Conservation (phyloP, 2,888 invertebrate species). For the Crioceris asparagi region DNA sequence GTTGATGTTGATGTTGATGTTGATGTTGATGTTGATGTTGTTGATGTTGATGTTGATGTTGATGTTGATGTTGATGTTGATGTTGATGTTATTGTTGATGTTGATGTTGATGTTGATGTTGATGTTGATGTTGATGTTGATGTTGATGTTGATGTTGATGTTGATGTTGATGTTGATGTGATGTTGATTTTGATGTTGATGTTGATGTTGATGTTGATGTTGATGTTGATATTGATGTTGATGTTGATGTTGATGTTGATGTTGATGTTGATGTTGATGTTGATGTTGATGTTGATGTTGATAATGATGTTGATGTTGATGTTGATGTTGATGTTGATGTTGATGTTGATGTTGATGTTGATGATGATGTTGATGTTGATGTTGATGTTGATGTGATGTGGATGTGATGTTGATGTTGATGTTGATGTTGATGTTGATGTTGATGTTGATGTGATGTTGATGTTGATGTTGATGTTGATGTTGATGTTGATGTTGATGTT, state of each 20-base stretch:
- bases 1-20: slow-evolving; percentile 1
- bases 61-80: slow-evolving; percentile 1
- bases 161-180: slow-evolving; percentile 1
- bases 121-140: slow-evolving; percentile 1
- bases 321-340: neutral
- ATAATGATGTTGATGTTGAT: too few species aligned
- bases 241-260: too few species aligned
- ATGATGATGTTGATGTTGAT: slow-evolving; percentile 1
- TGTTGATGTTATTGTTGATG: slow-evolving; percentile 1
- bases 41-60: slow-evolving; percentile 1
- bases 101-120: slow-evolving; percentile 1
- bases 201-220: too few species aligned
- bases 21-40: slow-evolving; percentile 1
- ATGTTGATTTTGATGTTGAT: too few species aligned
- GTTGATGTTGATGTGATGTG: neutral
- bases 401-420: too few species aligned
- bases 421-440: slow-evolving; percentile 1
- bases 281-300: too few species aligned
- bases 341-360: slow-evolving; percentile 1
- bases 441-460: too few species aligned
- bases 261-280: too few species aligned
- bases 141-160: slow-evolving; percentile 1
- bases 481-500: slow-evolving; percentile 1
- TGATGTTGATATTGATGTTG: too few species aligned
- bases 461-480: too few species aligned